A percentile compares a stretch with the other conserved stretches of the same genome.
Conservation (phyloP, 2,797 vertebrate genomes). For the Hypotaenidia okinawae region DNA sequence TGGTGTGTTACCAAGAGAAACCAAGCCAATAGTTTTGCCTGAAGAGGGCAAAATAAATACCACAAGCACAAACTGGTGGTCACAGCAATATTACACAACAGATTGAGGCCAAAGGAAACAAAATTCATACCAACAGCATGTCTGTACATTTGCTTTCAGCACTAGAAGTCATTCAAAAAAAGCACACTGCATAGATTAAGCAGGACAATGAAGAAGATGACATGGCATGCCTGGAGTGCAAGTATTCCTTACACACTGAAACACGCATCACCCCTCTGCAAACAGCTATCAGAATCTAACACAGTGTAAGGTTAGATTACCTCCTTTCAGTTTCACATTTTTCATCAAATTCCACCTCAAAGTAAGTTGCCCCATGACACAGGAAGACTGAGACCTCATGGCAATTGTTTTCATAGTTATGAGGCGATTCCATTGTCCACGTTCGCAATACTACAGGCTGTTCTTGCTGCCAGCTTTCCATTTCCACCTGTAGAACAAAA, state of each 20-base stretch:
- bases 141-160: neutral
- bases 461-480: constrained; percentile 91
- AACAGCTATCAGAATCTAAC: neutral
- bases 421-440: constrained; percentile 93
- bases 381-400: constrained; percentile 93
- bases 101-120: neutral
- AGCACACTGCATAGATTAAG: neutral
- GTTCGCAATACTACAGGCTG: constrained; percentile 91
- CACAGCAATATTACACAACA: neutral
- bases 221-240: neutral
- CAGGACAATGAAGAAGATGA: neutral
- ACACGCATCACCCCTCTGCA: neutral
- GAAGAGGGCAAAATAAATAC: neutral
- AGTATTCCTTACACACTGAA: neutral
- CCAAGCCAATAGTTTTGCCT: neutral
- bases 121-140: neutral
- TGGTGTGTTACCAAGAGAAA: neutral
- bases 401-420: constrained; percentile 96
- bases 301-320: constrained; percentile 70
- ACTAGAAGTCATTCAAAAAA: neutral
- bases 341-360: constrained; percentile 98
- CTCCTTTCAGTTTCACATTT: constrained; percentile 97
- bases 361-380: constrained; percentile 92
- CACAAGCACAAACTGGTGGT: neutral
- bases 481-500: constrained; percentile 80